A percentile compares a stretch with the other conserved stretches of the same genome.
These are phyloP conservation scores for Tiphia femorata DNA, from an alignment of 2,888 invertebrate species.

Conservation along the genomic window DNA sequence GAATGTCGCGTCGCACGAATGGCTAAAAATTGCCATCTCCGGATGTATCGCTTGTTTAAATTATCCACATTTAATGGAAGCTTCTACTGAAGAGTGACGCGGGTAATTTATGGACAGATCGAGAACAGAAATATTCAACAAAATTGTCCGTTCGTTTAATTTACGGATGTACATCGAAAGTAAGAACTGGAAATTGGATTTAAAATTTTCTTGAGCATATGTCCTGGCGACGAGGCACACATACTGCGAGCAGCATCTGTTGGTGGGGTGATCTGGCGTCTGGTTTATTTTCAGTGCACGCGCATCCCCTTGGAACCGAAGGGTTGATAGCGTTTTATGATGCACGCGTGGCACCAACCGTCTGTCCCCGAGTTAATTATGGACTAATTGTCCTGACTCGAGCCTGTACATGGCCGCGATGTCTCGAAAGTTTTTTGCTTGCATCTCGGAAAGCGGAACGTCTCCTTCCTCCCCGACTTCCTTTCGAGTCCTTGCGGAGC, in stretches of 20 bases:
- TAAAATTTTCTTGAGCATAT: no score
- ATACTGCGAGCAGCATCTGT: slow-evolving; percentile 28
- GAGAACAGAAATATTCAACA: no score
- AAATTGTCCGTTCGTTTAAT: no score
- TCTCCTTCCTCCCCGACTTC: slow-evolving; percentile 16
- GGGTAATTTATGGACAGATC: no score
- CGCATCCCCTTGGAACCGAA: slow-evolving; percentile 40
- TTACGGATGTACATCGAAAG: no score
- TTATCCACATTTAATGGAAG: no score
- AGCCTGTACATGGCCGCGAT: slow-evolving; percentile 16
- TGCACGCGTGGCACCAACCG: slow-evolving; percentile 34
- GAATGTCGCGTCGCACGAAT: background rate
- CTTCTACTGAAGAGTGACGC: no score
- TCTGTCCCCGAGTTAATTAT: slow-evolving; percentile 58
- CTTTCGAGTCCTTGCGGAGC: no score
- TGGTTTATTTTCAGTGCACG: slow-evolving; percentile 59
- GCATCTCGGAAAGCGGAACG: slow-evolving; percentile 31
- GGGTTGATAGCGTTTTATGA: slow-evolving; percentile 59
- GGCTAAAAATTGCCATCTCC: background rate
- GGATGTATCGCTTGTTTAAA: no score
- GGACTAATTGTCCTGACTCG: slow-evolving; percentile 57
- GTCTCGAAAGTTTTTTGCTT: slow-evolving; percentile 19
- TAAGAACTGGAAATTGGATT: no score
- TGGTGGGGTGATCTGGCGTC: slow-evolving; percentile 51
- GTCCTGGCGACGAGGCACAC: no score